Percentiles rank a stretch among this genome's conserved stretches.
Conservation (phyloP, 2,888 invertebrate genomes). For the Scaeva pyrastri region DNA sequence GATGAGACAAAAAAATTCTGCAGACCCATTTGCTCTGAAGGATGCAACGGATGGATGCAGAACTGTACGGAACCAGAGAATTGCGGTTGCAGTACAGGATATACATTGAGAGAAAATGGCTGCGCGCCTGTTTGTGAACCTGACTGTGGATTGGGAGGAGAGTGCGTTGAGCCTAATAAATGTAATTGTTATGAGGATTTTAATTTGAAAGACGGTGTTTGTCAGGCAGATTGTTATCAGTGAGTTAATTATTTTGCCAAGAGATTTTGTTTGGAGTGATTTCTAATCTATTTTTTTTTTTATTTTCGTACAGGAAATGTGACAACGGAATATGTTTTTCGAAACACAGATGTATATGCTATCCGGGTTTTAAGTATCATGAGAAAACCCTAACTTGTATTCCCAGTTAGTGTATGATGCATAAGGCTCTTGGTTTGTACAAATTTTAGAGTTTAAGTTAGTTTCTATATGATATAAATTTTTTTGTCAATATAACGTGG, state of each 20-base stretch:
- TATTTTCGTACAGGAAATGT: constrained; percentile 79
- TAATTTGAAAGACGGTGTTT: constrained; percentile 81
- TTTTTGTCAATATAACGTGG: background rate
- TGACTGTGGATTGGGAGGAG: constrained; percentile 84
- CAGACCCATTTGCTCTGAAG: constrained; percentile 85
- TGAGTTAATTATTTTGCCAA: constrained; percentile 76
- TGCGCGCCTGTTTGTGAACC: constrained; percentile 81
- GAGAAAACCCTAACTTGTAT: constrained; percentile 81
- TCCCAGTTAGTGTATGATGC: constrained; percentile 76
- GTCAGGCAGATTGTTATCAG: constrained; percentile 83
- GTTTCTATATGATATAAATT: background rate
- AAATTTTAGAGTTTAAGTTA: constrained; percentile 14
- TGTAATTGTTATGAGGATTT: constrained; percentile 86
- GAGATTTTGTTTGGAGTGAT: background rate
- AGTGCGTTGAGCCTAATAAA: constrained; percentile 86
- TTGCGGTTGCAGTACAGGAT: constrained; percentile 84
- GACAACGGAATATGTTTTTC: constrained; percentile 82
- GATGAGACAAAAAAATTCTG: constrained; percentile 87
- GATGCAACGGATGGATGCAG: constrained; percentile 79
- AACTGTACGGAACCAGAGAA: constrained; percentile 83
- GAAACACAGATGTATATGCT: constrained; percentile 83
- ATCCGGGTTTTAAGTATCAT: constrained; percentile 81
- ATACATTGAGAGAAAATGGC: constrained; percentile 79
- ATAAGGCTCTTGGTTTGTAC: constrained; percentile 5
- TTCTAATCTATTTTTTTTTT: background rate